Conservation (phyloP, 92 coral and sea anemone species). For the Nematostella vectensis region DNA sequence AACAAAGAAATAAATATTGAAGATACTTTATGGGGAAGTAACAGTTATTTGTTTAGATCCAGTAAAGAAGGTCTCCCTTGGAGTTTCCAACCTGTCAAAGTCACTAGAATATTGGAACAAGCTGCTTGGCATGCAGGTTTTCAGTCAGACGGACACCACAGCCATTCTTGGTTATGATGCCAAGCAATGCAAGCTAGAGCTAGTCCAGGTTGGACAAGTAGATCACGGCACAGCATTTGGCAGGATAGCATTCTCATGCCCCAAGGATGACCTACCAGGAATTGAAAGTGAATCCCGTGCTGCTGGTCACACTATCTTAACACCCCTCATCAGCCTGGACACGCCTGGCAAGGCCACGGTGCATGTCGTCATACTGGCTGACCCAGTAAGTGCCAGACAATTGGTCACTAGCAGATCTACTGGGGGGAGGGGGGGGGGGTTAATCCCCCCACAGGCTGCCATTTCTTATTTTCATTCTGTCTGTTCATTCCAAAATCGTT, state of each 20-base stretch:
- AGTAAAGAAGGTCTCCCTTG: conserved; percentile 71
- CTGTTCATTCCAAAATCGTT: too few relatives aligned
- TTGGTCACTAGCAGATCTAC: too few relatives aligned
- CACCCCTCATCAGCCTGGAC: conserved; percentile 76
- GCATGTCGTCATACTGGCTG: conserved; percentile 83
- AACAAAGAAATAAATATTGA: not conserved
- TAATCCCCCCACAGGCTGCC: too few relatives aligned
- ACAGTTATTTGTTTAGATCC: conserved; percentile 45
- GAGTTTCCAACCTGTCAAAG: conserved; percentile 62
- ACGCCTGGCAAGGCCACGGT: conserved; percentile 97
- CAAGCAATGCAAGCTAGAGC: conserved; percentile 75
- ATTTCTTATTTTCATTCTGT: too few relatives aligned
- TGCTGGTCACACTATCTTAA: conserved; percentile 62
- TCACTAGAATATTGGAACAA: conserved; percentile 77
- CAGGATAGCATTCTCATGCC: conserved; percentile 93
- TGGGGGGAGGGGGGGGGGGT: too few relatives aligned
- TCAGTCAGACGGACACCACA: conserved; percentile 45
- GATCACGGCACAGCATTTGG: conserved; percentile 93
- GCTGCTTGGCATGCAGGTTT: conserved; percentile 71
- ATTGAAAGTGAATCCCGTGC: conserved; percentile 55
- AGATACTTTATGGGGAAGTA: not conserved
- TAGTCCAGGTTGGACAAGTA: conserved; percentile 61
- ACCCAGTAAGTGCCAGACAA: conserved; percentile 70
- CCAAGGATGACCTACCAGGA: conserved; percentile 55
- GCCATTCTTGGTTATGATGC: conserved; percentile 70